Evolutionary conservation across 2,888 invertebrate species (phyloP), one percentile per base, ranked within the genome.

Genomic region (Meliscaeva auricollis): DNA sequence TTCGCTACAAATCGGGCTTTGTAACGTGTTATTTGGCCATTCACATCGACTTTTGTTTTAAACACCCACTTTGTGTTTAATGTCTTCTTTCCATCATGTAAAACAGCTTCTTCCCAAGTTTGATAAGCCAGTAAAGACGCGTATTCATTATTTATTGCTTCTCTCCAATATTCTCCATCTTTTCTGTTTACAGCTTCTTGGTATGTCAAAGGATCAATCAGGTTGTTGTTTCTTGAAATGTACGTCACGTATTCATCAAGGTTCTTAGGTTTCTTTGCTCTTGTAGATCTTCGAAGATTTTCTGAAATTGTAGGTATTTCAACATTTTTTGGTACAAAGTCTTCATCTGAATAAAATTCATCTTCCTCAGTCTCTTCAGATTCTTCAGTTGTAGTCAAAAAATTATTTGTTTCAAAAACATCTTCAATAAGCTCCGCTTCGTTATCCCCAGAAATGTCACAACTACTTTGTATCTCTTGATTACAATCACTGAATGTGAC

Each of bases 91-190:
- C 46, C 46, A 15, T 1, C n/a, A 46, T n/a, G 46, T 15, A 46
- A 46, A 46, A n/a, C 46, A n/a, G 15, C 46, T 46, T 46, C 46
- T 46, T 46, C 46, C 46, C 46, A 22, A 11, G 50, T 50, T 50
- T 9, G 17, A 9, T 46, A 17, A 5, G 46, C 17, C 8, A 46
- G 8, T 5, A 46, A 20, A 1, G 46, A 46, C 5, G 46, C 46
- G n/a, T 46, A 46, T 17, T 46, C 46, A 9, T 17, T 46, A 8
- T 48, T 46, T n/a, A 46, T 46, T 0, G 46, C 48, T 22, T 52
- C 22, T 52, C 1, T 13, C 26, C 22, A 52, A 9, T 26, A 26
- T 11, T 52, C 9, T 48, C 17, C 9, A 48, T 48, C 48, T 48
- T 20, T 48, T 48, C 48, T 48, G 3, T 3, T 15, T 6, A 44